Evolutionary conservation across 1,140 invertebrate species (phyloP).

Genomic region (Leguminivora glycinivorella): DNA sequence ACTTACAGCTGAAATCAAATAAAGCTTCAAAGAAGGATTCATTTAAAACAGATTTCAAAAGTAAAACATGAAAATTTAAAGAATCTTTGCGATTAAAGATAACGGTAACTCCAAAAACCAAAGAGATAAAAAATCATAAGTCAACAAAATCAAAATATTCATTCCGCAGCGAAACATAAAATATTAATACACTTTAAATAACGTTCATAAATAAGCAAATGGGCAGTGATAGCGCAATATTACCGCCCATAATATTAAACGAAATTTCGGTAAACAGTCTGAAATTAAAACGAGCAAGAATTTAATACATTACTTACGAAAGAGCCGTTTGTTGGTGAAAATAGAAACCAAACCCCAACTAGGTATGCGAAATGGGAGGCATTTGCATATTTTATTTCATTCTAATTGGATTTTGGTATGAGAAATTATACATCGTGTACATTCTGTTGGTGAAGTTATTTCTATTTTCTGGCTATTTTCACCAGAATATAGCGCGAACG

Average conservation of each 20-base stretch:
- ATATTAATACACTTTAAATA: constrained; percentile 13
- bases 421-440: not conserved
- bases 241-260: constrained; percentile 1
- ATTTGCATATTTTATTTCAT: constrained; percentile 24
- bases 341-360: constrained; percentile 7
- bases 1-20: not conserved
- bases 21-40: not conserved
- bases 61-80: not conserved
- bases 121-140: not conserved
- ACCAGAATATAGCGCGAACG: not conserved
- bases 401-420: constrained; percentile 19
- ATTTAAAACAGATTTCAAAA: not conserved
- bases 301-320: constrained; percentile 5
- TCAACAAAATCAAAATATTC: not conserved
- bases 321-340: constrained; percentile 14
- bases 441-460: not conserved
- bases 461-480: constrained; percentile 10
- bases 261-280: constrained; percentile 7
- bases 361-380: constrained; percentile 2
- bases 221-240: constrained; percentile 1
- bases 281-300: constrained; percentile 15
- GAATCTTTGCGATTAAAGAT: not conserved
- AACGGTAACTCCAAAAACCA: not conserved
- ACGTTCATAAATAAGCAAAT: constrained; percentile 10
- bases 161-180: not conserved